Evolutionary conservation across 2,113 vertebrate genomes (phyloP), one percentile per base, ranked within the genome.

Genomic region (Pteruthius melanotis): DNA sequence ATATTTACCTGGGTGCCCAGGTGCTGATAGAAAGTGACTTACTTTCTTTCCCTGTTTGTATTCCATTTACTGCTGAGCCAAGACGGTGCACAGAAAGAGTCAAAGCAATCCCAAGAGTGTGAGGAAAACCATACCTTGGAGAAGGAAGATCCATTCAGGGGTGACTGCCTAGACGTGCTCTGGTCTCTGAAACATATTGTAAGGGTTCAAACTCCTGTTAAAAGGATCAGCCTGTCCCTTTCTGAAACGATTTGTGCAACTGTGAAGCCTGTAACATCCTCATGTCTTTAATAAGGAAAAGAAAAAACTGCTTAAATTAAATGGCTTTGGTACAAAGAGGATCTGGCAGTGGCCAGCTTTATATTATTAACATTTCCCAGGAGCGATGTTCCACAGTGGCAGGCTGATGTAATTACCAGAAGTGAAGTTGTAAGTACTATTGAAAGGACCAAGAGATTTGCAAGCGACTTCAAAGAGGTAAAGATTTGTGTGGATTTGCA

Each of bases 401-500:
- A 96, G 86, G 86, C 88, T 94, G 92, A 90, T 96, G 94, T 92
- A 95, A 97, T 96, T 97, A 94, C 86, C 76, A 94, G 95, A 88
- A 94, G 85, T 78, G 80, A 95, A 94, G 86, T 78, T 64, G 92
- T 96, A 96, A 97, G 93, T 96, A 94, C 92, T 91, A 92, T 87
- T 96, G 92, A 96, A 96, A 94, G 92, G 92, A 87, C 88, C 53
- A 71, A 83, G 79, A 93, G 95, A 95, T 96, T 96, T 95, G 56
- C 72, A 52, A 81, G 56, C 0, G 0, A 96, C 94, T 96, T 97
- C 96, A 94, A 94, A 96, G 96, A 82, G 79, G 88, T 52, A 64
- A 94, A 96, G 95, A 96, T 94, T 95, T 96, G 60, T 92, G 80
- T 94, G 96, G 95, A 97, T 96, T 97, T 96, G 86, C 88, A 90